A percentile compares a stretch with the other conserved stretches of the same genome.
These are phyloP conservation scores for Drosophila dives DNA, from an alignment of 2,888 invertebrate species.

Conservation along the genomic window DNA sequence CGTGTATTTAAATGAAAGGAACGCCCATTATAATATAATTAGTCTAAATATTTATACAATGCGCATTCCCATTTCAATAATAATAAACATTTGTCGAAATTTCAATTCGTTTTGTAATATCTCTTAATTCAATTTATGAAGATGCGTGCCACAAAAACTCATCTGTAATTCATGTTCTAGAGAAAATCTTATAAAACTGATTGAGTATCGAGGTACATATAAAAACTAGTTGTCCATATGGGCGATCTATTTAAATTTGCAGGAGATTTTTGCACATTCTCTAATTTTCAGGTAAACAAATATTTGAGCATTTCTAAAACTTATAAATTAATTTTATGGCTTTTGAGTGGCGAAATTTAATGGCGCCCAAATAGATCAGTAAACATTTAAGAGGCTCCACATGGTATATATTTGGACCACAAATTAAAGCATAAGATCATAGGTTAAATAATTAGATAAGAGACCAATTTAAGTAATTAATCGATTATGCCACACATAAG, in stretches of 20 bases:
- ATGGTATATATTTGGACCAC: slow-evolving; percentile 29
- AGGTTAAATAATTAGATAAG: not conserved
- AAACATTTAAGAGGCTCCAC: slow-evolving; percentile 21
- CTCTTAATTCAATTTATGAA: slow-evolving; percentile 23
- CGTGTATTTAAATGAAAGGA: slow-evolving; percentile 31
- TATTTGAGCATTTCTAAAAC: slow-evolving; percentile 61
- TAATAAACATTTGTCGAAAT: slow-evolving; percentile 55
- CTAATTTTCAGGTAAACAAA: slow-evolving; percentile 56
- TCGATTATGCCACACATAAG: not conserved
- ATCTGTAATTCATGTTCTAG: slow-evolving; percentile 24
- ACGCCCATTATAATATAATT: slow-evolving; percentile 38
- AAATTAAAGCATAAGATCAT: not conserved
- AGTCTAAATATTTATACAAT: slow-evolving; percentile 63
- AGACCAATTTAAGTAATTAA: slow-evolving; percentile 4
- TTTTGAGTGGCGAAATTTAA: slow-evolving; percentile 50
- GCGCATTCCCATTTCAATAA: slow-evolving; percentile 33
- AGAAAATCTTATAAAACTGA: slow-evolving; percentile 13
- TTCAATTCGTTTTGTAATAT: slow-evolving; percentile 45
- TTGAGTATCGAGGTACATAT: not conserved
- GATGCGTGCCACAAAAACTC: not conserved
- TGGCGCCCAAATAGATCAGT: slow-evolving; percentile 13
- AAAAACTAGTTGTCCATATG: slow-evolving; percentile 12
- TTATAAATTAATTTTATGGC: slow-evolving; percentile 72
- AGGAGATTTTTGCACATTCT: slow-evolving; percentile 25
- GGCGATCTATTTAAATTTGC: slow-evolving; percentile 3